These are phyloP conservation scores for Magallana ariakensis DNA, from an alignment of 1,140 invertebrate genomes.

Conservation along the genomic window DNA sequence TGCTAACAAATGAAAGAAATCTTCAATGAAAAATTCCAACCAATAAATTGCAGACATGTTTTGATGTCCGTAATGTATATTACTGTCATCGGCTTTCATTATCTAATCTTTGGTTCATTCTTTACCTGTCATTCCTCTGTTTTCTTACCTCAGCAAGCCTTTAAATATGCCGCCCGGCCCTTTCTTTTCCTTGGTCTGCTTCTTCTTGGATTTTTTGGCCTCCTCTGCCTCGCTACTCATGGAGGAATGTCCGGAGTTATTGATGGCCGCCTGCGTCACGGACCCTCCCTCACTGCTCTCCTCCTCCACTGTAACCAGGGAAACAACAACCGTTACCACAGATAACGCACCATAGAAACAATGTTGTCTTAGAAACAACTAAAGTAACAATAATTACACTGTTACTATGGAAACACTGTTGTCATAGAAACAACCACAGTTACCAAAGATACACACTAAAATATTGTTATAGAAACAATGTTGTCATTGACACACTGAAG, in stretches of 20 bases:
- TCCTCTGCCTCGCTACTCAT: constrained; percentile 74
- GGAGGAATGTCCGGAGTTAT: constrained; percentile 84
- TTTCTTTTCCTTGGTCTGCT: constrained; percentile 84
- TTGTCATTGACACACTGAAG: too few relatives aligned
- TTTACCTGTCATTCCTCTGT: too few relatives aligned
- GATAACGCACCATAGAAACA: background rate
- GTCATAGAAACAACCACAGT: too few relatives aligned
- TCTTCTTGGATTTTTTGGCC: constrained; percentile 80
- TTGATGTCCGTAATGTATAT: too few relatives aligned
- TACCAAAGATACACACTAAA: background rate
- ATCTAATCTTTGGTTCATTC: too few relatives aligned
- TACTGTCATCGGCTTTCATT: too few relatives aligned
- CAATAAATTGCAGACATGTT: too few relatives aligned
- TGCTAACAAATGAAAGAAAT: too few relatives aligned
- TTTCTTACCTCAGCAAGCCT: constrained; percentile 82
- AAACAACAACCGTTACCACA: background rate
- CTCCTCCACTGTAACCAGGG: constrained; percentile 80
- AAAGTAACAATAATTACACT: background rate
- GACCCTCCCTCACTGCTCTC: constrained; percentile 82
- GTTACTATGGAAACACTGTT: too few relatives aligned
- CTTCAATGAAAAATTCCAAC: too few relatives aligned
- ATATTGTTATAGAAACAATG: background rate
- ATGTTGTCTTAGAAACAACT: background rate
- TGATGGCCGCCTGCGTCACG: constrained; percentile 84
- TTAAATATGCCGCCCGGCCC: constrained; percentile 82